Evolutionary conservation across 2,113 vertebrate species (phyloP).

Genomic region (Atlantisia rogersi): DNA sequence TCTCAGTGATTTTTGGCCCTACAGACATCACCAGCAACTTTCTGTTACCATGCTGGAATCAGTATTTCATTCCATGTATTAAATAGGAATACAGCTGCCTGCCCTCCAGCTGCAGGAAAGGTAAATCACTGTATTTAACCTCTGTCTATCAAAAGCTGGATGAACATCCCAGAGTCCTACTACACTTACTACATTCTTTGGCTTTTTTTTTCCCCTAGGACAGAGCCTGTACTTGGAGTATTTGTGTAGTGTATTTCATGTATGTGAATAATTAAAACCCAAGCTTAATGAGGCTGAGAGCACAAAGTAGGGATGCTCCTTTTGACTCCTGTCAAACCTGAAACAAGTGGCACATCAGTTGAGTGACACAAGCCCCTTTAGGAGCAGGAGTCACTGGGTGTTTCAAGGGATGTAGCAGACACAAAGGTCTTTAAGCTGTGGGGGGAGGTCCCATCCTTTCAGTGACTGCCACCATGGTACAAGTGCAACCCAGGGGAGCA

Average conservation of each 20-base stretch:
- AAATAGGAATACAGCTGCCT: neutral
- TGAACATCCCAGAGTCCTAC: neutral
- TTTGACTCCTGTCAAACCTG: neutral
- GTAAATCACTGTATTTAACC: neutral
- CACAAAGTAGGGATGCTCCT: neutral
- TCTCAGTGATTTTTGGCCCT: neutral
- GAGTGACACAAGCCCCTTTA: neutral
- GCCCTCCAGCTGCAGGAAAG: neutral
- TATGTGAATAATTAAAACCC: neutral
- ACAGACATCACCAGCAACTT: neutral
- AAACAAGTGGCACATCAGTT: neutral
- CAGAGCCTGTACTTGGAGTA: neutral
- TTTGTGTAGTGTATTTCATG: neutral
- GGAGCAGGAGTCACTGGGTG: neutral
- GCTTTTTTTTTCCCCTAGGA: neutral
- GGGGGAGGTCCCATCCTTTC: neutral
- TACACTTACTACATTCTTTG: too few species aligned
- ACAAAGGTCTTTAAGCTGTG: neutral
- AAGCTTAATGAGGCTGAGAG: neutral
- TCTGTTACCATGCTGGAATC: neutral
- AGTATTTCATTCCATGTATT: neutral
- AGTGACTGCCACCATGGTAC: rapidly evolving
- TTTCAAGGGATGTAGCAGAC: neutral
- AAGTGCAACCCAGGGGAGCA: neutral
- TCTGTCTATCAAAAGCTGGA: neutral